Percentiles rank a stretch among this genome's conserved stretches.
Conservation (phyloP, 1,140 invertebrate species). For the Potamilus streckersoni region DNA sequence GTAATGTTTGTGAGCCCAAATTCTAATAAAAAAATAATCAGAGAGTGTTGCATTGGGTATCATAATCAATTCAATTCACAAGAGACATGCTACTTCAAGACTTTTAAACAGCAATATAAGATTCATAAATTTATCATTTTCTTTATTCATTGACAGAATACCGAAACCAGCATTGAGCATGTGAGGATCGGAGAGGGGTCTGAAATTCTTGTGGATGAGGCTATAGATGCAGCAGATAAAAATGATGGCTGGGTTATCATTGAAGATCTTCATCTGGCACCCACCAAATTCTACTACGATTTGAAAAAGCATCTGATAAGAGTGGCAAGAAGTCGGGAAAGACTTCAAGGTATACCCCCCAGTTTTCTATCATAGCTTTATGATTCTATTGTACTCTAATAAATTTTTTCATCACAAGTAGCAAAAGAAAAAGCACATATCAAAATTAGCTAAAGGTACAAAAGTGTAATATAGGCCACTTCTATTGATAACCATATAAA, state of each 20-base stretch:
- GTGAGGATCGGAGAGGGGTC: slow-evolving; percentile 57
- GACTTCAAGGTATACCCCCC: slow-evolving; percentile 38
- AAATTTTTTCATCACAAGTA: background rate
- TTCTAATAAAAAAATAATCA: too few relatives aligned
- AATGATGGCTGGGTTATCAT: slow-evolving; percentile 64
- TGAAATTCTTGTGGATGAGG: slow-evolving; percentile 53
- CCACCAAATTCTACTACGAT: slow-evolving; percentile 42
- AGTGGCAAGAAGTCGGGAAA: slow-evolving; percentile 45
- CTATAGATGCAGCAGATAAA: slow-evolving; percentile 58
- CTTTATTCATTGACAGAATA: slow-evolving; percentile 27
- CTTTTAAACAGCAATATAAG: background rate
- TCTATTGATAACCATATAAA: too few relatives aligned
- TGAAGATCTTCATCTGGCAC: slow-evolving; percentile 60
- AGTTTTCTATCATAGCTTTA: background rate
- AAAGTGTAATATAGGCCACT: too few relatives aligned
- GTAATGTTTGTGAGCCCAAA: too few relatives aligned
- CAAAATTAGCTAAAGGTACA: background rate
- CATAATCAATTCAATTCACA: too few relatives aligned
- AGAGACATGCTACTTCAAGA: too few relatives aligned
- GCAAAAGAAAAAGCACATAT: background rate
- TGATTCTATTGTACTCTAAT: background rate
- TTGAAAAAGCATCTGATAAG: slow-evolving; percentile 54
- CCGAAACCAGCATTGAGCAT: slow-evolving; percentile 42
- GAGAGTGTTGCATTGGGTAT: too few relatives aligned
- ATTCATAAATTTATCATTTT: background rate